phyloP scores from a whole-genome alignment of 2,888 invertebrate species.

The Lingula anatina region DNA sequence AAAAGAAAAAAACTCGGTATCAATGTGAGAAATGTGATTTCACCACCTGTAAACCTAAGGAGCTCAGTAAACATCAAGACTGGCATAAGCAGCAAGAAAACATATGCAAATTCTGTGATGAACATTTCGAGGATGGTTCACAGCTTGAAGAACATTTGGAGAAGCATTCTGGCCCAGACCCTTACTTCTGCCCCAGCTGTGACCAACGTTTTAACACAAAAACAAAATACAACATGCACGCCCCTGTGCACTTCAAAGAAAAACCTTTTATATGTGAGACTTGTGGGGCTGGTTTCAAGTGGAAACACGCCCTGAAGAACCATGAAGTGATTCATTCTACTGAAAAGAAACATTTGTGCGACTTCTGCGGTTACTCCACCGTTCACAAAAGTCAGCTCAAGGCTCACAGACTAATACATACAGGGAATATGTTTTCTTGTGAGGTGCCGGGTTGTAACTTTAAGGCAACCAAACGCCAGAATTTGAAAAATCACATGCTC shows the following conservation, averaged over 20 bases:
- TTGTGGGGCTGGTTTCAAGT: constrained; percentile 58
- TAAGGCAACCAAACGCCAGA: constrained; percentile 56
- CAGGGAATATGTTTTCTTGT: constrained; percentile 57
- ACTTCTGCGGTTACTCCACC: constrained; percentile 60
- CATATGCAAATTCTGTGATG: constrained; percentile 49
- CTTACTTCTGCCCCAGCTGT: constrained; percentile 58
- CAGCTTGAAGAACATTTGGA: constrained; percentile 49
- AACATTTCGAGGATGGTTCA: constrained; percentile 32
- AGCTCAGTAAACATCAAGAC: constrained; percentile 24
- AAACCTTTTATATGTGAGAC: constrained; percentile 57
- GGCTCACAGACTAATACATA: constrained; percentile 57
- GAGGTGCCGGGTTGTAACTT: constrained; percentile 53
- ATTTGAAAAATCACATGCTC: constrained; percentile 57
- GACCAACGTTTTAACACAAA: constrained; percentile 56
- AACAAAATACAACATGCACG: constrained; percentile 55
- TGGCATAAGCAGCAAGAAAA: constrained; percentile 31
- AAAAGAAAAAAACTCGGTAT: constrained; percentile 10
- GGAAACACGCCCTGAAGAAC: constrained; percentile 59
- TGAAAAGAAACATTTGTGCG: constrained; percentile 58
- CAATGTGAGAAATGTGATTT: constrained; percentile 28
- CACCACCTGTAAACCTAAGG: constrained; percentile 19
- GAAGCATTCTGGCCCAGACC: constrained; percentile 54
- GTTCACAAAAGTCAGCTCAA: constrained; percentile 58
- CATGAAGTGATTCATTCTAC: constrained; percentile 54
- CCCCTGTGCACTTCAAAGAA: constrained; percentile 58